Base-by-base conservation (phyloP, 2,888 invertebrate genomes). In the Tenthredo livida region DNA sequence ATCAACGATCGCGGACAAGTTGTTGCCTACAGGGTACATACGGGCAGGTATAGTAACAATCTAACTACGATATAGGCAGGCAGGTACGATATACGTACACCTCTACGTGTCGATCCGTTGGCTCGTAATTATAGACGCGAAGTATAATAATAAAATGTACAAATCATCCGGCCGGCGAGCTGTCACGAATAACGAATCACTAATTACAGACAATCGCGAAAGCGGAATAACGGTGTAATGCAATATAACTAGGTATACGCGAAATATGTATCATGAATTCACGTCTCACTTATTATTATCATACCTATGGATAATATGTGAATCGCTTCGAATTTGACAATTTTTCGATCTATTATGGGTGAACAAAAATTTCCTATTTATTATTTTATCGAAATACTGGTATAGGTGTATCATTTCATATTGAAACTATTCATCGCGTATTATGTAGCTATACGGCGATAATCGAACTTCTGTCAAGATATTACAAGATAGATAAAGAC, bases 151-250 rank as follows among this genome's bases (percentile, higher is more conserved):
- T 37, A 80, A 61, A 80, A 40, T 80, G 58, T 80, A 80, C 80
- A 80, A 80, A 80, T 80, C 80, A 80, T 80, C 25, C 61, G 40
- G 15, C 21, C 37, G 37, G 37, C 37, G 37, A 37, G 80, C 80
- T 80, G 80, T 80, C 80, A 80, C 58, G 80, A 80, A 80, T 80
- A 80, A 80, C 80, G 80, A 80, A 80, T 80, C 61, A 80, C 61
- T 80, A 80, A 80, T 80, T 80, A 80, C 80, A 80, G 80, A 61
- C 80, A 61, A 54, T 29, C 61, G 58, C 80, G 80, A 80, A 80
- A 80, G 37, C 80, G 80, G 61, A 61, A 80, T 9, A 80, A n/a
- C 58, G n/a, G 37, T 61, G 21, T 54, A 58, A 61, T 37, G 40
- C 40, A 58, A 80, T 54, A n/a, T n/a, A n/a, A 54, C n/a, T n/a